Conservation (phyloP, 2,888 invertebrate genomes). For the Troglohyphantes excavatus region DNA sequence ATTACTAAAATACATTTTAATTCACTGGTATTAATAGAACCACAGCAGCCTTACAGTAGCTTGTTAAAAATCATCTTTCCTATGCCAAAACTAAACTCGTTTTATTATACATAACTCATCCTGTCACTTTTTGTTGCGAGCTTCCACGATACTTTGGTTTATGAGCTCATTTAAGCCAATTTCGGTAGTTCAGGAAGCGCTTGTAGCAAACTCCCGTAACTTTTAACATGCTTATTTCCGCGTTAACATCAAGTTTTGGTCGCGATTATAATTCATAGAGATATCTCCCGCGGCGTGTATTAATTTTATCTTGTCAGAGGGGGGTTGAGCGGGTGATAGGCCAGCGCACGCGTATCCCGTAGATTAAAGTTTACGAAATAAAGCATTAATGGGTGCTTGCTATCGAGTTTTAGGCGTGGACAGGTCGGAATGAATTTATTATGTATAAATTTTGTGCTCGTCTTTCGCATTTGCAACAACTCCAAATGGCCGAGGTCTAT, state of each 20-base stretch:
- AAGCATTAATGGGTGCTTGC: neutral
- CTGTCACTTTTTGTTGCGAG: constrained; percentile 2
- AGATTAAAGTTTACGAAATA: constrained; percentile 1
- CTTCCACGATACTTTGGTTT: neutral
- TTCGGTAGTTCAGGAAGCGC: neutral
- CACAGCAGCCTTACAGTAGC: too few species aligned
- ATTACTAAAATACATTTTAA: too few species aligned
- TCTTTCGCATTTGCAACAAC: neutral
- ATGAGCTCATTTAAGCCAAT: neutral
- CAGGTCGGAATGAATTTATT: constrained; percentile 21
- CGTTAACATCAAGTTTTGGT: constrained; percentile 1
- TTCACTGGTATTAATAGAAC: too few species aligned
- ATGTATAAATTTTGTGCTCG: constrained; percentile 19
- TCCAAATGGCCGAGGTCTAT: constrained; percentile 11
- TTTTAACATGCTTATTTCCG: neutral
- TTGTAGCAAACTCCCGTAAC: neutral
- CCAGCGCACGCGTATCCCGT: neutral
- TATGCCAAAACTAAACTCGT: neutral
- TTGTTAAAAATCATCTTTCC: too few species aligned
- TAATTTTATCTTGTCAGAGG: constrained; percentile 7
- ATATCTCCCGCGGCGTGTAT: neutral
- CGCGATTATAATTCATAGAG: neutral
- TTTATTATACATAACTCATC: neutral
- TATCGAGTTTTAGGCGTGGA: constrained; percentile 17
- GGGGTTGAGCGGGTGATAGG: neutral